These are phyloP conservation scores for Dimorphilus gyrociliatus DNA, from an alignment of 2,888 invertebrate species.

Conservation along the genomic window DNA sequence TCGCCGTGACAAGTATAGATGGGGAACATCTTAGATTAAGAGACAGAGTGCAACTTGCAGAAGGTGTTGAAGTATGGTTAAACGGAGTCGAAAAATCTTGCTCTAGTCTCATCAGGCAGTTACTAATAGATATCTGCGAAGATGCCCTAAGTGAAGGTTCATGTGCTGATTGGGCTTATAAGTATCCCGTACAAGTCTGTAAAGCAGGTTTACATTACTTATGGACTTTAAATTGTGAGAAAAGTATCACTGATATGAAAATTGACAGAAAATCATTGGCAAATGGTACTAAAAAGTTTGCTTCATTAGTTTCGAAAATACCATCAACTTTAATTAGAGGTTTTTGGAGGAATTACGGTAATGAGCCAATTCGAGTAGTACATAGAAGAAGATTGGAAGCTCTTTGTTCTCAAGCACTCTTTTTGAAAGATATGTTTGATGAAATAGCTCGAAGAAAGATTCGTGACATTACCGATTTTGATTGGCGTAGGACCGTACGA, in stretches of 20 bases:
- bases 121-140: slow-evolving; percentile 20
- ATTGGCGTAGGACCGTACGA: slow-evolving; percentile 31
- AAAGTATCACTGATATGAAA: slow-evolving; percentile 27
- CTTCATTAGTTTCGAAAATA: slow-evolving; percentile 20
- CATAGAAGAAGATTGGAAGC: slow-evolving; percentile 28
- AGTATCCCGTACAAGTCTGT: slow-evolving; percentile 37
- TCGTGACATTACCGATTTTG: slow-evolving; percentile 34
- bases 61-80: slow-evolving; percentile 34
- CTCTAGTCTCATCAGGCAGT: slow-evolving; percentile 21
- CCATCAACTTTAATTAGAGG: slow-evolving; percentile 19
- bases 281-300: slow-evolving; percentile 24
- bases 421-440: slow-evolving; percentile 29
- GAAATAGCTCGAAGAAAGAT: slow-evolving; percentile 26
- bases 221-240: slow-evolving; percentile 36
- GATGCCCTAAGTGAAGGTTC: slow-evolving; percentile 26
- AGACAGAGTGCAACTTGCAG: slow-evolving; percentile 26
- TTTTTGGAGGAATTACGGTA: slow-evolving; percentile 19
- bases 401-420: slow-evolving; percentile 25
- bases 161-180: slow-evolving; percentile 32
- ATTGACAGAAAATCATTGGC: slow-evolving; percentile 33
- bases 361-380: slow-evolving; percentile 25
- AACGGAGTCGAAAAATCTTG: slow-evolving; percentile 22
- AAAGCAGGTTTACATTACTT: slow-evolving; percentile 29
- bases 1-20: slow-evolving; percentile 24
- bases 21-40: slow-evolving; percentile 25